Evolutionary conservation across 2,797 vertebrate species (phyloP).

Genomic region (Tamandua tetradactyla): DNA sequence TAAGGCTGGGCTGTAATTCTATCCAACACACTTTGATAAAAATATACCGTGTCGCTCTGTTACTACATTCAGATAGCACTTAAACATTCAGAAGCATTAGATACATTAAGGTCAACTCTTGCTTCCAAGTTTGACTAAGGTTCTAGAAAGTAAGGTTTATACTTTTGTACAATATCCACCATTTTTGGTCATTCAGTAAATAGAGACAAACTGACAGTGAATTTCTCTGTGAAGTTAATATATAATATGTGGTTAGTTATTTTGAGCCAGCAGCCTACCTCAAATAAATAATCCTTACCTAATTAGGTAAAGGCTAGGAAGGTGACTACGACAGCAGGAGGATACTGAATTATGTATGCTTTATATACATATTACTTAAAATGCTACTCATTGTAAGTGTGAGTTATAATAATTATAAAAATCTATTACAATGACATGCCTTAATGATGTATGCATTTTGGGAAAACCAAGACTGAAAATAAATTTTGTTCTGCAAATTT

Average conservation of each 20-base stretch:
- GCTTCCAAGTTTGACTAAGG: conserved; percentile 48
- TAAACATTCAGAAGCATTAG: conserved; percentile 35
- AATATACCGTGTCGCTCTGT: conserved; percentile 18
- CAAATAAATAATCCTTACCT: conserved; percentile 51
- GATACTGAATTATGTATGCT: neutral
- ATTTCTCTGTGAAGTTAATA: conserved; percentile 58
- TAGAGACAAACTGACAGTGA: conserved; percentile 44
- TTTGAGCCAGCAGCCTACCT: conserved; percentile 36
- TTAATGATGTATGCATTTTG: conserved; percentile 43
- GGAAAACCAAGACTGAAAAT: conserved; percentile 37
- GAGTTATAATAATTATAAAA: conserved; percentile 32
- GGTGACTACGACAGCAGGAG: conserved; percentile 35
- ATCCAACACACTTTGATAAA: conserved; percentile 22
- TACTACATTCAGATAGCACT: conserved; percentile 26
- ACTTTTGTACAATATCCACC: conserved; percentile 26
- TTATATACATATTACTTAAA: conserved; percentile 51
- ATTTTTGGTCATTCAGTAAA: conserved; percentile 38
- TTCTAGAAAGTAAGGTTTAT: conserved; percentile 63
- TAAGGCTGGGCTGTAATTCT: conserved; percentile 28
- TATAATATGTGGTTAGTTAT: conserved; percentile 28
- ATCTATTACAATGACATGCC: neutral
- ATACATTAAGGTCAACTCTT: neutral
- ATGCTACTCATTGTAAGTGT: conserved; percentile 49
- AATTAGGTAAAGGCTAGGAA: conserved; percentile 26
- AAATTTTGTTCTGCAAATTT: conserved; percentile 48